A percentile compares a stretch with the other conserved stretches of the same genome.
Evolutionary conservation across 2,888 invertebrate genomes (phyloP).

Genomic region (Syrphus vitripennis): DNA sequence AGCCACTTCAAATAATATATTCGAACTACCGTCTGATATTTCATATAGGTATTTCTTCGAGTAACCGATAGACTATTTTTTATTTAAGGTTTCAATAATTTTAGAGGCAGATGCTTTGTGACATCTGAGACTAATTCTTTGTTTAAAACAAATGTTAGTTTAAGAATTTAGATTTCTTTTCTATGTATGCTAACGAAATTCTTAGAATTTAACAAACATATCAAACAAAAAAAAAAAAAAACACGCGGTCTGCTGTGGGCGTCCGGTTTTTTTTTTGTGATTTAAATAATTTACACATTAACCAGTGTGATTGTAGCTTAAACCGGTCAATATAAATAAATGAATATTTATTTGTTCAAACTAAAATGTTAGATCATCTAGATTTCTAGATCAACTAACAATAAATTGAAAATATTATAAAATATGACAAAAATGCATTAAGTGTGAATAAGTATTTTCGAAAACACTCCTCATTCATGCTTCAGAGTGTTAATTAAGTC

Average conservation of each 20-base stretch:
- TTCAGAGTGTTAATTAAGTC: not conserved
- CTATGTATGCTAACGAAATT: not conserved
- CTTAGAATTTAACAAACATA: not conserved
- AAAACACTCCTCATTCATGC: too few relatives aligned
- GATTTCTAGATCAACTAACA: not conserved
- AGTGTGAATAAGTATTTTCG: not conserved
- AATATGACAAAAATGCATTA: not conserved
- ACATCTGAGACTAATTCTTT: not conserved
- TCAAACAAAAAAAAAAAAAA: not conserved
- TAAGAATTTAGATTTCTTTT: not conserved
- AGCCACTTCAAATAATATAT: too few relatives aligned
- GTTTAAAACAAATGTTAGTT: not conserved
- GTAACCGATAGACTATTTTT: too few relatives aligned
- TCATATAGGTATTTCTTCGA: too few relatives aligned
- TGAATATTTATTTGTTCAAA: not conserved
- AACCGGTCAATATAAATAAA: not conserved
- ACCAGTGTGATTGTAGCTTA: not conserved
- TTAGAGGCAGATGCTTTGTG: too few relatives aligned
- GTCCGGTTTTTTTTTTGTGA: not conserved
- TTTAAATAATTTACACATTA: not conserved
- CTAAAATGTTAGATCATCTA: not conserved
- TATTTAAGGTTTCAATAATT: too few relatives aligned
- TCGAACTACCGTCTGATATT: too few relatives aligned
- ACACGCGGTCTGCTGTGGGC: not conserved
- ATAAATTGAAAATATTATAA: not conserved